Percentiles rank a stretch among this genome's conserved stretches.
These are phyloP conservation scores for Dallia pectoralis DNA, from an alignment of 2,797 vertebrate species.

Conservation along the genomic window DNA sequence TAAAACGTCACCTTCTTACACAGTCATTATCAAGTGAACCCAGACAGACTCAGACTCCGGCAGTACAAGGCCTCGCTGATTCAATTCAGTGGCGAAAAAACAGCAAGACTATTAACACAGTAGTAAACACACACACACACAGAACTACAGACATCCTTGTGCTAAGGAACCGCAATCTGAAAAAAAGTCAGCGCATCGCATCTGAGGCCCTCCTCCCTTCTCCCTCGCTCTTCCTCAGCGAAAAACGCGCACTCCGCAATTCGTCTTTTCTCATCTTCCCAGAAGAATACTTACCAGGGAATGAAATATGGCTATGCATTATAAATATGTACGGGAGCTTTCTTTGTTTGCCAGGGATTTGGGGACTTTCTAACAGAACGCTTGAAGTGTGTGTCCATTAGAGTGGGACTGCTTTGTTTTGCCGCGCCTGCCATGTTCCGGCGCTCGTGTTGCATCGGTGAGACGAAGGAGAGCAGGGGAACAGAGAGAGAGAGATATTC, in stretches of 20 bases:
- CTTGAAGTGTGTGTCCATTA: neutral
- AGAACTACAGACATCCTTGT: neutral
- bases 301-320: neutral
- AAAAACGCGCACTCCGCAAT: neutral
- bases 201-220: neutral
- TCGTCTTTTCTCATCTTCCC: neutral
- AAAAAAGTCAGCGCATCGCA: no score
- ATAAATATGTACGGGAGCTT: neutral
- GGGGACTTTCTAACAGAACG: neutral
- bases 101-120: no score
- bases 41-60: neutral
- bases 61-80: neutral
- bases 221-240: neutral
- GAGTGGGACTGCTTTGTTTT: neutral
- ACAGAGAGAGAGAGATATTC: neutral
- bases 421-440: neutral
- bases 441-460: neutral
- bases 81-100: no score
- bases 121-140: neutral
- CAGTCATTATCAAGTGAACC: neutral
- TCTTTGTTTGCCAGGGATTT: neutral
- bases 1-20: constrained; percentile 31
- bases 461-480: neutral
- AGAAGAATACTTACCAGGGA: neutral
- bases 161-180: neutral